These are phyloP conservation scores for Epinephelus malabaricus DNA, from an alignment of 2,797 vertebrate genomes.

Conservation along the genomic window DNA sequence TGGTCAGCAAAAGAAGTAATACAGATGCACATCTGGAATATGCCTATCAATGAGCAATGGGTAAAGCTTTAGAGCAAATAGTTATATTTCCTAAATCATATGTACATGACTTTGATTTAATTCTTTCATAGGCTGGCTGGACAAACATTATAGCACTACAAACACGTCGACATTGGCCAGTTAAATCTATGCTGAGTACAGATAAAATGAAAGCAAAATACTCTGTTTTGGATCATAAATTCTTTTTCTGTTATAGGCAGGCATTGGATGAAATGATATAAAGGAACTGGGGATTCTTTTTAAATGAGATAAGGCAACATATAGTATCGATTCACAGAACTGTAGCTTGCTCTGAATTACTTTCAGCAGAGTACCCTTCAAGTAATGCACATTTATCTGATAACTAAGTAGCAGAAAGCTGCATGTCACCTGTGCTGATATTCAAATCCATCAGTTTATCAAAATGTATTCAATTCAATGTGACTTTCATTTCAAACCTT, in stretches of 20 bases:
- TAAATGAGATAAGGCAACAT: conserved; percentile 62
- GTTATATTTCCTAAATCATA: conserved; percentile 32
- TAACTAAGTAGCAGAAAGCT: conserved; percentile 41
- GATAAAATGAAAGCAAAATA: conserved; percentile 25
- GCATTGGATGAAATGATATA: conserved; percentile 26
- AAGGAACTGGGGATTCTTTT: conserved; percentile 17
- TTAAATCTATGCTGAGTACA: conserved; percentile 4
- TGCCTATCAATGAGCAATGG: conserved; percentile 21
- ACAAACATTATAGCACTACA: conserved; percentile 32
- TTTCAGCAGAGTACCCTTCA: conserved; percentile 52
- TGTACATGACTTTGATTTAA: conserved; percentile 30
- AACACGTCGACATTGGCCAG: conserved; percentile 5
- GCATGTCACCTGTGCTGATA: conserved; percentile 22
- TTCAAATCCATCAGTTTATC: conserved; percentile 42
- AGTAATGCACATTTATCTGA: conserved; percentile 45
- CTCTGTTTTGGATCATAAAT: conserved; percentile 34
- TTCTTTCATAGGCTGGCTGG: conserved; percentile 8
- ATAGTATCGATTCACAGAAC: conserved; percentile 46
- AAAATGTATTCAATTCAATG: conserved; percentile 41
- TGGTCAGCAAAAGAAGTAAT: conserved; percentile 23
- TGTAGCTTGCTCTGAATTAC: conserved; percentile 41
- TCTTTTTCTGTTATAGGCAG: conserved; percentile 18
- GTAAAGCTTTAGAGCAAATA: conserved; percentile 33
- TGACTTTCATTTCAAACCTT: conserved; percentile 45
- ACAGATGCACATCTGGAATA: conserved; percentile 49